phyloP scores from a whole-genome alignment of 2,888 invertebrate genomes.

The Strigamia transsilvanica region DNA sequence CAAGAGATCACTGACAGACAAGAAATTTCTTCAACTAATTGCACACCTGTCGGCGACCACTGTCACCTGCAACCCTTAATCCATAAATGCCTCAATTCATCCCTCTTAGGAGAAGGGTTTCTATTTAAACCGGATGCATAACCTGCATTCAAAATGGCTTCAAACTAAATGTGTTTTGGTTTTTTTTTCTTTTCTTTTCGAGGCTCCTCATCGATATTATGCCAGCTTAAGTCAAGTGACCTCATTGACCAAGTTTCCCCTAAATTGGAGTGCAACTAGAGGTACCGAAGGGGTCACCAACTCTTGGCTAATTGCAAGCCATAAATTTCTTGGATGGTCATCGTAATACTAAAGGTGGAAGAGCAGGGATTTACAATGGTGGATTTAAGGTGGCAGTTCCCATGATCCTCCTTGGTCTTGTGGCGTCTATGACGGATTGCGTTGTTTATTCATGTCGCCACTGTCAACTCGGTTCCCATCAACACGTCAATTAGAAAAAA shows the following conservation, averaged over 20 bases:
- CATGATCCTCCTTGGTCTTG: neutral
- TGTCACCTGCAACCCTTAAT: slow-evolving; percentile 39
- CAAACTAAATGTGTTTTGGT: neutral
- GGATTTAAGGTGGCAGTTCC: slow-evolving; percentile 34
- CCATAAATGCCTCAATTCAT: slow-evolving; percentile 9
- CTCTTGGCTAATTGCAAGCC: slow-evolving; percentile 27
- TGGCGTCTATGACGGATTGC: slow-evolving; percentile 33
- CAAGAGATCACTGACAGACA: slow-evolving; percentile 23
- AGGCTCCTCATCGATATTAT: neutral
- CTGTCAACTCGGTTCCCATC: slow-evolving; percentile 27
- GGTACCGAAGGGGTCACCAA: neutral
- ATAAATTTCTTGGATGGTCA: slow-evolving; percentile 26
- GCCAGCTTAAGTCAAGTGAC: neutral
- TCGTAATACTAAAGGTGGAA: neutral
- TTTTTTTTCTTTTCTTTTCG: neutral
- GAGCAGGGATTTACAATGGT: neutral
- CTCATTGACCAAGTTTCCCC: slow-evolving; percentile 25
- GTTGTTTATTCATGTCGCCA: slow-evolving; percentile 26
- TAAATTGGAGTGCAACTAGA: slow-evolving; percentile 1
- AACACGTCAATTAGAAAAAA: slow-evolving; percentile 1
- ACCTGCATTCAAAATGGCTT: neutral
- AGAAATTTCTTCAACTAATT: slow-evolving; percentile 43
- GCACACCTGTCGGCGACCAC: slow-evolving; percentile 37
- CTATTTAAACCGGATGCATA: slow-evolving; percentile 18
- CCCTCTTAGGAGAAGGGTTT: neutral